A percentile compares a stretch with the other conserved stretches of the same genome.
These are phyloP conservation scores for Xiphias gladius DNA, from an alignment of 2,113 vertebrate genomes.

Conservation along the genomic window DNA sequence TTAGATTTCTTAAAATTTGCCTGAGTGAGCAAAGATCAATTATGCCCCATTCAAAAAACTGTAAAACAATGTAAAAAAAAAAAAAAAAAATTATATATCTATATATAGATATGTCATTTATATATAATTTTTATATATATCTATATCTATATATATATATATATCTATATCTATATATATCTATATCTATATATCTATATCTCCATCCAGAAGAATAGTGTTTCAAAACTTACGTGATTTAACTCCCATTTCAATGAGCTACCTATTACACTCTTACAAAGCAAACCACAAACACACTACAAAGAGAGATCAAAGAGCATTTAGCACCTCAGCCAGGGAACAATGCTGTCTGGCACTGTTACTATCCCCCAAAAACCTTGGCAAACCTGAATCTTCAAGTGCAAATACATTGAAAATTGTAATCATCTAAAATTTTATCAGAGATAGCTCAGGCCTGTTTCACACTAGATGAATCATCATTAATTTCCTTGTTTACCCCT, in stretches of 20 bases:
- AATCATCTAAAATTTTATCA: no score
- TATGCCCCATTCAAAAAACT: background rate
- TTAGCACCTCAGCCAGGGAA: background rate
- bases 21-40: background rate
- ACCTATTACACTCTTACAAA: no score
- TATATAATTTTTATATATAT: no score
- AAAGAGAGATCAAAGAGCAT: background rate
- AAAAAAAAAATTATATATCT: no score
- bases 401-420: background rate
- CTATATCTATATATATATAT: no score
- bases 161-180: no score
- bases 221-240: background rate
- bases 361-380: background rate
- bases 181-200: no score
- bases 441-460: background rate
- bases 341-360: background rate
- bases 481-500: background rate
- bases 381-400: background rate
- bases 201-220: no score
- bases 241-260: background rate
- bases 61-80: background rate
- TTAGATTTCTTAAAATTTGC: background rate
- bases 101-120: no score
- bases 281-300: slow-evolving; percentile 4
- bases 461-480: no score